Evolutionary conservation across 2,888 invertebrate species (phyloP), one percentile per base, ranked within the genome.

Genomic region (Drosophila testacea): DNA sequence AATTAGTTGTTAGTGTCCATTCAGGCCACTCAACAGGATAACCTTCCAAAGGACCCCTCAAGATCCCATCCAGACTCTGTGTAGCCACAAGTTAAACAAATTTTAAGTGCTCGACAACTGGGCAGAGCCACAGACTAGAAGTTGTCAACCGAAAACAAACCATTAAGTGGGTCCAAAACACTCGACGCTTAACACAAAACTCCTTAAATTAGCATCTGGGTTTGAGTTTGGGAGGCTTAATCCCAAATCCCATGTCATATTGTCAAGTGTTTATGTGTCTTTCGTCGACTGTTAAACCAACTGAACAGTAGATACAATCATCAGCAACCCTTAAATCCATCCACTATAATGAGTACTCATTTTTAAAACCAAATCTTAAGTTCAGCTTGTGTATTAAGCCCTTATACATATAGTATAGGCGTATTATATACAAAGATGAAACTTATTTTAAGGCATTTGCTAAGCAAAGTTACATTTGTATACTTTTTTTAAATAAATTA

Each of bases 101-200:
- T 73, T 80, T 52, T 63, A 86, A 88, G 80, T 88, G 77, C 70
- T 77, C 52, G 47, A 38, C 16, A 39, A 41, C 41, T 41, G 16
- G 7, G 41, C 16, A 16, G 16, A 41, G 4, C 1, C 38, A 57
- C 73, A 71, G 83, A 73, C 76, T 72, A 74, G 69, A 86, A 77
- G 79, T 79, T 89, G 88, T 87, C 89, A 90, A 87, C 87, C 90
- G 79, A 89, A 87, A 90, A 87, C 87, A 87, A 89, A 82, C 87
- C 87, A 89, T 90, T 89, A 87, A 87, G 85, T 81, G 89, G 73
- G 75, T 77, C 73, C 89, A 84, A 83, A 87, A 71, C 84, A 84
- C 79, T 79, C 70, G 64, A 52, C 65, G 62, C 68, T 60, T 51
- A 48, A 47, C 46, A 11, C 64, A 36, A 42, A 62, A 68, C 64